Conservation (phyloP, 2,888 invertebrate genomes). For the Caenorhabditis macrosperma region DNA sequence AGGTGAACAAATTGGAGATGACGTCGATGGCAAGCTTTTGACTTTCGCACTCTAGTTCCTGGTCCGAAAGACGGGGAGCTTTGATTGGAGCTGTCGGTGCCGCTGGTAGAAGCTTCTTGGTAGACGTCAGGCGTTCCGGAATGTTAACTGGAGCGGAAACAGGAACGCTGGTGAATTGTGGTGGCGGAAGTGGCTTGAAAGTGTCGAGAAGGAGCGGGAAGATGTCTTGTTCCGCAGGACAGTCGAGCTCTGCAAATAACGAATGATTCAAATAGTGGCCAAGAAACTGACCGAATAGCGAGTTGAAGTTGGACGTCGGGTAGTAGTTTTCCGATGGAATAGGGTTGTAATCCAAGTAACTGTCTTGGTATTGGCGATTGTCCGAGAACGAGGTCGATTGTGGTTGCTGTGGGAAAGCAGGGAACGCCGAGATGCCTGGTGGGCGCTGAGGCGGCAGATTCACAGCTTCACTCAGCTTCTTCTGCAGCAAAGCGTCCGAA, state of each 20-base stretch:
- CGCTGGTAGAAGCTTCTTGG: slow-evolving; percentile 2
- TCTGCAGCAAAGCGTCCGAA: slow-evolving; percentile 62
- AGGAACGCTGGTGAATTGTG: not conserved
- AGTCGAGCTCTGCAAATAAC: slow-evolving; percentile 6
- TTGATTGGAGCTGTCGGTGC: slow-evolving; percentile 25
- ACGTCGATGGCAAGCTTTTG: slow-evolving; percentile 45
- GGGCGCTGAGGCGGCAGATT: slow-evolving; percentile 1
- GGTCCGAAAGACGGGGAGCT: slow-evolving; percentile 34
- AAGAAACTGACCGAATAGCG: slow-evolving; percentile 7
- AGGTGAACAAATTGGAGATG: slow-evolving; percentile 40
- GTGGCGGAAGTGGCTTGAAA: slow-evolving; percentile 40
- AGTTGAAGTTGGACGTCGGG: not conserved
- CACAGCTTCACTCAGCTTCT: slow-evolving; percentile 49
- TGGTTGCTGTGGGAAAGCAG: slow-evolving; percentile 23
- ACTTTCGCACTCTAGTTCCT: slow-evolving; percentile 39
- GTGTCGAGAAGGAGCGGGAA: slow-evolving; percentile 40
- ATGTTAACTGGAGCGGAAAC: slow-evolving; percentile 12
- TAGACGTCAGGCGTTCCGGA: slow-evolving; percentile 31
- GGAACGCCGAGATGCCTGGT: slow-evolving; percentile 12
- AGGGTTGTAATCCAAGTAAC: not conserved
- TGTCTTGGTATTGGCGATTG: slow-evolving; percentile 1
- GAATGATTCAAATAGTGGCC: not conserved
- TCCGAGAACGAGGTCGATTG: slow-evolving; percentile 13
- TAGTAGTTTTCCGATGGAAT: not conserved
- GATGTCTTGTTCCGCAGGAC: not conserved